phyloP scores from a whole-genome alignment of 2,113 vertebrate genomes.

The Microtus oregoni region DNA sequence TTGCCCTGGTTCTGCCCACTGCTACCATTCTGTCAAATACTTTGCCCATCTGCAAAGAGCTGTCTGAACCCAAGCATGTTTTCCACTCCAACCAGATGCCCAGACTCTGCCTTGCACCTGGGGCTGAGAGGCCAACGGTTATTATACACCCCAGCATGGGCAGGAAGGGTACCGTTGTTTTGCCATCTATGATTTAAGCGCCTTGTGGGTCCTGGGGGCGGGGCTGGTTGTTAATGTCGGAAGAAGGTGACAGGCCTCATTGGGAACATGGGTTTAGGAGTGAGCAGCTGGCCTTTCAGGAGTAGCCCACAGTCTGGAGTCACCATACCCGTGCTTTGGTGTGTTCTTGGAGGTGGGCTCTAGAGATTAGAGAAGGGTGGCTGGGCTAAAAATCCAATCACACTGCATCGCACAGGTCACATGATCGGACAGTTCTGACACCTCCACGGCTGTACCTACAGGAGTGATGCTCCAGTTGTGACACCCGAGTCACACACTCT shows the following conservation, averaged over 20 bases:
- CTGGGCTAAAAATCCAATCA: neutral
- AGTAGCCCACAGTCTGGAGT: neutral
- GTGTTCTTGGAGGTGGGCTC: neutral
- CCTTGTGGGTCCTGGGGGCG: neutral
- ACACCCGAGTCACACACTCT: neutral
- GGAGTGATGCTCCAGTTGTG: neutral
- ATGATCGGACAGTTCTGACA: neutral
- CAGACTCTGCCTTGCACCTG: conserved; percentile 35
- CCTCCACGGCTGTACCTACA: neutral
- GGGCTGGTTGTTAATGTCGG: neutral
- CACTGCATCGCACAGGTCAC: neutral
- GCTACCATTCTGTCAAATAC: neutral
- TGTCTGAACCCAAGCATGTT: neutral
- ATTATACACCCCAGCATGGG: neutral
- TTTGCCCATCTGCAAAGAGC: neutral
- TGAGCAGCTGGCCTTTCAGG: neutral
- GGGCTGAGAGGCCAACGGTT: neutral
- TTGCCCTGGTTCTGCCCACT: neutral
- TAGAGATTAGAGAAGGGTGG: neutral
- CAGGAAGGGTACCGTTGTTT: neutral
- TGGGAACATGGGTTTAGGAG: neutral
- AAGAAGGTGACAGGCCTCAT: neutral
- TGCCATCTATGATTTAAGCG: neutral
- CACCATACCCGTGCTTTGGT: neutral
- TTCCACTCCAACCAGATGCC: neutral